Percentiles rank a stretch among this genome's conserved stretches.
Conservation (phyloP, 2,888 invertebrate species). For the Gymnocheta viridis region DNA sequence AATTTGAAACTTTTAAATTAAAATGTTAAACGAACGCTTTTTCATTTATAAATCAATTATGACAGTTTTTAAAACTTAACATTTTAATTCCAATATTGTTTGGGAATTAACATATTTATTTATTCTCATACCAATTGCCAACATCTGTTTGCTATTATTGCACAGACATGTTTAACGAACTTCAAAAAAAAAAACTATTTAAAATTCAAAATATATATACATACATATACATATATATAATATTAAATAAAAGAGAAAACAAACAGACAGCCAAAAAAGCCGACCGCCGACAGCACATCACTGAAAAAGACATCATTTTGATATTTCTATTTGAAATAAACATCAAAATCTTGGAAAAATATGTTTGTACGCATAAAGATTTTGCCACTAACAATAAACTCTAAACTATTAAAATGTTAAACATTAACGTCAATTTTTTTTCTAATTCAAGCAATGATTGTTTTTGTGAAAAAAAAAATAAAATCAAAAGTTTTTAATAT, state of each 20-base stretch:
- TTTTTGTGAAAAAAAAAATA: neutral
- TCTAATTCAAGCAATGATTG: neutral
- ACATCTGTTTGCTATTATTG: slow-evolving; percentile 30
- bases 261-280: neutral
- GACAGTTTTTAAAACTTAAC: slow-evolving; percentile 30
- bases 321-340: neutral
- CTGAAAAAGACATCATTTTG: neutral
- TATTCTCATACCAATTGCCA: neutral
- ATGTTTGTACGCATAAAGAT: no score
- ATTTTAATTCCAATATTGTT: slow-evolving; percentile 27
- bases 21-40: slow-evolving; percentile 7
- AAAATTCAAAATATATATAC: slow-evolving; percentile 39
- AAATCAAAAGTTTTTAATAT: neutral
- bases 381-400: neutral
- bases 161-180: slow-evolving; percentile 15
- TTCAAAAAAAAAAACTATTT: slow-evolving; percentile 37
- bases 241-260: neutral
- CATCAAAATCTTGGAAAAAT: neutral
- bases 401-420: neutral
- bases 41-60: slow-evolving; percentile 64
- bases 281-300: neutral
- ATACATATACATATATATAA: neutral
- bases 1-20: neutral
- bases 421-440: neutral
- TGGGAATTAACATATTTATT: slow-evolving; percentile 19